Conservation (phyloP, 2,113 vertebrate genomes). For the Telmatochromis bifrenatus region DNA sequence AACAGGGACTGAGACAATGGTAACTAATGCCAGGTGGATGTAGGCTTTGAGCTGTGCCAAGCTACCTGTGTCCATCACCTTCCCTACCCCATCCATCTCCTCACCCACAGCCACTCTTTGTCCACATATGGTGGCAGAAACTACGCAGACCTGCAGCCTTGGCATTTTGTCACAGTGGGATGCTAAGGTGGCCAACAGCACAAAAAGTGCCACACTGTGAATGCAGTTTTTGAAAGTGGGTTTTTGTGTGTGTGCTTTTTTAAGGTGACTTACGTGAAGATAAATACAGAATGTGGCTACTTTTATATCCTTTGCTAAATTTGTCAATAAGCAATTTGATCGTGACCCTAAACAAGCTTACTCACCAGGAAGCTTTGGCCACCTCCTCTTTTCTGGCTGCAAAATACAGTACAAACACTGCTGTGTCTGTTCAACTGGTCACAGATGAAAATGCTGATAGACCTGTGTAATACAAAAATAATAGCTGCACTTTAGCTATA, state of each 20-base stretch:
- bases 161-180: constrained; percentile 35
- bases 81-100: constrained; percentile 21
- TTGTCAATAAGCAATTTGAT: constrained; percentile 4
- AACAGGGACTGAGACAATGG: constrained; percentile 34
- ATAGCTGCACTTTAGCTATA: background rate
- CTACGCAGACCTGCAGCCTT: constrained; percentile 37
- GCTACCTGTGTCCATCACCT: constrained; percentile 37
- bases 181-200: constrained; percentile 35
- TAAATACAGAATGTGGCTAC: background rate
- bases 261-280: background rate
- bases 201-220: constrained; percentile 31
- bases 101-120: constrained; percentile 38
- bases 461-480: background rate
- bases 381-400: background rate
- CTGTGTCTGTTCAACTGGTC: background rate
- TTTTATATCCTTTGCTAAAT: background rate
- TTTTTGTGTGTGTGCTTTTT: background rate
- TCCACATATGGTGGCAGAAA: constrained; percentile 27
- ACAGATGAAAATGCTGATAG: background rate
- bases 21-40: constrained; percentile 44
- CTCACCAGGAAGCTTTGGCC: background rate
- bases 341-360: background rate
- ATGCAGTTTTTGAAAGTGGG: constrained; percentile 5
- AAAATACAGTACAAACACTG: background rate
- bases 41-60: constrained; percentile 27